Base-by-base conservation (phyloP, 2,113 vertebrate genomes). In the Osmerus mordax region DNA sequence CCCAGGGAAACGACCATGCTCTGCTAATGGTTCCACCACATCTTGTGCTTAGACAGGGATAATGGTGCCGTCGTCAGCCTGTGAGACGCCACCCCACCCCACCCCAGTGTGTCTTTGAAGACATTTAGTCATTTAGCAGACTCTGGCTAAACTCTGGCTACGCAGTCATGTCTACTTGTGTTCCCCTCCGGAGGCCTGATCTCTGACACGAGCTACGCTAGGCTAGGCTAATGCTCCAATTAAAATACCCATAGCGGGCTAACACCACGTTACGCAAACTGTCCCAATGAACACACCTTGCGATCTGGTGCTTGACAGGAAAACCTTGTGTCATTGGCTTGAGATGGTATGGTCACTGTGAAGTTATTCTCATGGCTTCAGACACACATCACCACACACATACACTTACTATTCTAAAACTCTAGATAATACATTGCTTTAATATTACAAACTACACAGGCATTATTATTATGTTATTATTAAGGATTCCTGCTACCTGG, bases 11-110 rank as follows among this genome's bases (percentile, higher is more conserved):
- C 23, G 19, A 51, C 47, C 69, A 71, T 74, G 69, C 68, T 71
- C 73, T 73, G 74, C 73, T 86, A 83, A 80, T 78, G 71, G 75
- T 60, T 28, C 65, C 74, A 56, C 23, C 29, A 64, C 74, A 70
- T 76, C 68, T 78, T 73, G 65, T 80, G 71, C 80, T 86, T 83
- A 83, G 84, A 78, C 76, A 32, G 58, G 56, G 73, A 80, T 83
- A 86, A 86, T 86, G 84, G 80, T 75, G 52, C 56, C 65, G 51
- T 75, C 69, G 76, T 81, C 65, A 80, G 80, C 71, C 78, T 67
- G 65, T 62, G 69, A 32, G 36, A 51, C 18, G n/a, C 74, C 53
- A 69, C 64, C 69, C 69, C 72, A 68, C 55, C 61, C 64, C 75
- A 41, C 32, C 65, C 74, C 55, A 7, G 32, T 70, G 62, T 66